A percentile compares a stretch with the other conserved stretches of the same genome.
phyloP scores from a whole-genome alignment of 2,797 vertebrate genomes.

The Melanotaenia maccullochi region DNA sequence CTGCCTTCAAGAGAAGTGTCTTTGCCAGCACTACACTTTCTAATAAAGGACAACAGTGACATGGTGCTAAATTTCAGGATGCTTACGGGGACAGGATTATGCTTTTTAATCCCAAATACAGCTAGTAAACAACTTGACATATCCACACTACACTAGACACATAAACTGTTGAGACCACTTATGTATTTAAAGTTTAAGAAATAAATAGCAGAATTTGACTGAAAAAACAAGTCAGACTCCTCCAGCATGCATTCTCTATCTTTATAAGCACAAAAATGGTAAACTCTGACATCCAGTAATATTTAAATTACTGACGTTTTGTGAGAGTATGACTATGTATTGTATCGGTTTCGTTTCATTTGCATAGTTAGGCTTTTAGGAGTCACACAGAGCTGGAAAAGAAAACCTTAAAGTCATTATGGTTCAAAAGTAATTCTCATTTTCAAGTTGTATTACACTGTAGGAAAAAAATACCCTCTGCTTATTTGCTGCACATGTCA shows the following conservation, averaged over 20 bases:
- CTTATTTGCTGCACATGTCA: not conserved
- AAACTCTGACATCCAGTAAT: not conserved
- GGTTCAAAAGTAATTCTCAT: not conserved
- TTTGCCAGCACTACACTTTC: too few species aligned
- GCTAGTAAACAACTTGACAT: not conserved
- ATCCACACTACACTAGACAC: not conserved
- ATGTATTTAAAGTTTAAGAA: not conserved
- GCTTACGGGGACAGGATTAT: not conserved
- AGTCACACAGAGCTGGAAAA: not conserved
- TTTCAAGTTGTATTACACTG: not conserved
- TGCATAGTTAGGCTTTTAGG: not conserved
- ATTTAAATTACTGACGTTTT: not conserved
- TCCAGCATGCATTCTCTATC: not conserved
- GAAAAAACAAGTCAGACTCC: not conserved
- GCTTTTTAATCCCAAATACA: not conserved
- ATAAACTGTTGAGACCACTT: not conserved
- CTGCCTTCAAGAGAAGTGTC: too few species aligned
- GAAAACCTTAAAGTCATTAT: not conserved
- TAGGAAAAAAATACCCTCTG: not conserved
- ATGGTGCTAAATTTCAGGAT: not conserved
- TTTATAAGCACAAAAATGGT: not conserved
- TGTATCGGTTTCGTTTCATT: not conserved
- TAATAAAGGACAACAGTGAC: too few species aligned
- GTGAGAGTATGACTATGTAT: not conserved
- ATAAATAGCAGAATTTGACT: not conserved